A percentile compares a stretch with the other conserved stretches of the same genome.
These are phyloP conservation scores for Lasioglossum lativentre DNA, from an alignment of 2,888 invertebrate genomes.

Conservation along the genomic window DNA sequence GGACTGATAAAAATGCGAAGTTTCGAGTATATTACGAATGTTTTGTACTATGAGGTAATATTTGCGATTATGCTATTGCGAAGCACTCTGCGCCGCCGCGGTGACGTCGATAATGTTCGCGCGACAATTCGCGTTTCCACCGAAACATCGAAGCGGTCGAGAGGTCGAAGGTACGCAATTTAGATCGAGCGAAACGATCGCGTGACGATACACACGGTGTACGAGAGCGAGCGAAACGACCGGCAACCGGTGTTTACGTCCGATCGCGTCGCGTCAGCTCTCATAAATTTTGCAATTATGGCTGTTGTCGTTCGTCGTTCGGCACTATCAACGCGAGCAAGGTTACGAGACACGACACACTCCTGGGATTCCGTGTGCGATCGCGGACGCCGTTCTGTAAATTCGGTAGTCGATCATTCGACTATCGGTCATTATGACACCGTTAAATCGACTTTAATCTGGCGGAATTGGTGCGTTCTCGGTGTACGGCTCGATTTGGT, in stretches of 20 bases:
- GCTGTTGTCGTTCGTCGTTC: not conserved
- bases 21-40: not conserved
- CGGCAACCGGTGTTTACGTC: constrained; percentile 17
- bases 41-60: not conserved
- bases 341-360: constrained; percentile 40
- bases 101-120: not conserved
- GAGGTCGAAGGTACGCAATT: not conserved
- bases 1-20: too few species aligned
- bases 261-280: not conserved
- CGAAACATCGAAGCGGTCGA: not conserved
- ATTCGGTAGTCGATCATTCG: constrained; percentile 28
- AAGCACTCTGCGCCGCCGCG: not conserved
- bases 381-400: constrained; percentile 38
- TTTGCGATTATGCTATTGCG: not conserved
- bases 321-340: constrained; percentile 47
- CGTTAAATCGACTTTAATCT: not conserved
- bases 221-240: not conserved
- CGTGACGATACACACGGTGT: not conserved
- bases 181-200: not conserved
- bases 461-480: not conserved
- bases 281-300: constrained; percentile 31
- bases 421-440: not conserved
- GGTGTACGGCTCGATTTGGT: not conserved
- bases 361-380: constrained; percentile 11
- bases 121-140: not conserved